A percentile compares a stretch with the other conserved stretches of the same genome.
Conservation (phyloP, 2,888 invertebrate species). For the Agrochola lota region DNA sequence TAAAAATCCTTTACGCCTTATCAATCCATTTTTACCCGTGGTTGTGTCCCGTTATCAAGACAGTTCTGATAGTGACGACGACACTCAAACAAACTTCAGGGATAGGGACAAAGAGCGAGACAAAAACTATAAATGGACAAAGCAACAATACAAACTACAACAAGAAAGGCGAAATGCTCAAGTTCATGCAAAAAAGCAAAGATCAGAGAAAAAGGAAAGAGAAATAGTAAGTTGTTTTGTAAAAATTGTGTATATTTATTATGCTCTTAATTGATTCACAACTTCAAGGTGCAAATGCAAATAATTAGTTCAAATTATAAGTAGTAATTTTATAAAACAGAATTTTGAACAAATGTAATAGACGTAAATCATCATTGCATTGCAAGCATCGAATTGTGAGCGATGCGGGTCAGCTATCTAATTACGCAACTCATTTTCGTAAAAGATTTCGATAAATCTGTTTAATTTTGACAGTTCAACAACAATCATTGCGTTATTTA, state of each 20-base stretch:
- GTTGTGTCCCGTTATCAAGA: slow-evolving; percentile 70
- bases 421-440: no score
- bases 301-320: not conserved
- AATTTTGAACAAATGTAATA: not conserved
- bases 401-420: no score
- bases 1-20: slow-evolving; percentile 87
- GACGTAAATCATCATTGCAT: not conserved
- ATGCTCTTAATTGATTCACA: not conserved
- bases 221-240: slow-evolving; percentile 87
- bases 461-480: no score
- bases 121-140: slow-evolving; percentile 88
- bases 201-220: slow-evolving; percentile 78
- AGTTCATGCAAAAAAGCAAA: slow-evolving; percentile 77
- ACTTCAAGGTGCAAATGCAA: not conserved
- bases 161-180: slow-evolving; percentile 81
- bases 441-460: no score
- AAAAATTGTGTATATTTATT: not conserved
- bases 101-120: slow-evolving; percentile 88
- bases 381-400: not conserved
- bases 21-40: slow-evolving; percentile 85
- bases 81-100: slow-evolving; percentile 82
- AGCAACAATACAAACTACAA: slow-evolving; percentile 82
- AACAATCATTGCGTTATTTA: no score
- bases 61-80: slow-evolving; percentile 84
- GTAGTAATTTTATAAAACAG: slow-evolving; percentile 1